These are phyloP conservation scores for Acanthaster planci DNA, from an alignment of 35 echinoderm and acorn worm genomes.

Conservation along the genomic window DNA sequence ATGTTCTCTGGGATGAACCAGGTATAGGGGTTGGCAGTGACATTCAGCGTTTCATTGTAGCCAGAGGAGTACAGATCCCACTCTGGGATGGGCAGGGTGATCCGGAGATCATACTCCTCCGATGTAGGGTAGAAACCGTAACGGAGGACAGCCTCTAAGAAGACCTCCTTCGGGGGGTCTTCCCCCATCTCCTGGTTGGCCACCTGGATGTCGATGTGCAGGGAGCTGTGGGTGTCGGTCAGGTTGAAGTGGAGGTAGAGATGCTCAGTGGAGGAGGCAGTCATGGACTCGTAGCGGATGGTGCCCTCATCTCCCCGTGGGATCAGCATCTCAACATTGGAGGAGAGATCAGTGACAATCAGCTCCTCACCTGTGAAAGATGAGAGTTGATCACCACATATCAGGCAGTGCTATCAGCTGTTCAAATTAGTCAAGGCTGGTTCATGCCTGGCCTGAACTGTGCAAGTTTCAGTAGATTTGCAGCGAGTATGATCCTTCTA, in stretches of 20 bases:
- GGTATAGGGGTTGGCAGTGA: slow-evolving; percentile 72
- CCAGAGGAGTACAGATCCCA: slow-evolving; percentile 28
- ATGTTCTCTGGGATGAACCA: slow-evolving; percentile 75
- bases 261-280: slow-evolving; percentile 11
- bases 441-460: too few relatives aligned
- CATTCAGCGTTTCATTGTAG: slow-evolving; percentile 53
- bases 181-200: background rate
- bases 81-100: slow-evolving; percentile 42
- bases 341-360: slow-evolving; percentile 36
- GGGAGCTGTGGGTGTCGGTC: slow-evolving; percentile 63
- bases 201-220: slow-evolving; percentile 69
- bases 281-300: slow-evolving; percentile 53
- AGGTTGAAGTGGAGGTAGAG: slow-evolving; percentile 62
- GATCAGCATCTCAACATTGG: slow-evolving; percentile 67
- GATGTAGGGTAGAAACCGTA: slow-evolving; percentile 70
- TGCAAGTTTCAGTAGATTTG: too few relatives aligned
- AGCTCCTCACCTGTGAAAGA: slow-evolving; percentile 54
- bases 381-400: too few relatives aligned
- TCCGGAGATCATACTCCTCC: slow-evolving; percentile 50
- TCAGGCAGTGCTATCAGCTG: too few relatives aligned
- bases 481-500: too few relatives aligned
- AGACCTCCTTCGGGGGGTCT: background rate
- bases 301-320: slow-evolving; percentile 53
- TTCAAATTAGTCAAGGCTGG: too few relatives aligned
- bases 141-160: slow-evolving; percentile 55